These are phyloP conservation scores for Lobophora halterata DNA, from an alignment of 2,888 invertebrate genomes.

Conservation along the genomic window DNA sequence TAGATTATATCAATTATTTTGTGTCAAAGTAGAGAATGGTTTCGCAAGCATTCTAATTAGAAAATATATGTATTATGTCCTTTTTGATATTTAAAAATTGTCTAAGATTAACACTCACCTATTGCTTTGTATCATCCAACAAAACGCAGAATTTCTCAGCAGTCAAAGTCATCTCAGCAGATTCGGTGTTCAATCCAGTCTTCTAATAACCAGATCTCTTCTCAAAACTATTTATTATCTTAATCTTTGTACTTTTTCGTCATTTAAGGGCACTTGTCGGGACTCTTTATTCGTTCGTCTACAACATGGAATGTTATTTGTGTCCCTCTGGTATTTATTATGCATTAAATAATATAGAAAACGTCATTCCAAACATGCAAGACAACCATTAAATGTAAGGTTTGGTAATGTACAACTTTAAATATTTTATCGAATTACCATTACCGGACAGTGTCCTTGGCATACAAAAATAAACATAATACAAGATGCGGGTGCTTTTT, in stretches of 20 bases:
- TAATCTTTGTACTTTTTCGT: conserved; percentile 52
- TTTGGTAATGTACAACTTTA: conserved; percentile 18
- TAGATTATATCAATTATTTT: not conserved
- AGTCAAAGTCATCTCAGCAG: conserved; percentile 38
- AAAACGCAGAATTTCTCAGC: conserved; percentile 52
- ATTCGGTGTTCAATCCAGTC: conserved; percentile 35
- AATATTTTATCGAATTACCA: conserved; percentile 36
- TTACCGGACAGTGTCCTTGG: conserved; percentile 40
- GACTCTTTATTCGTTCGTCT: conserved; percentile 57
- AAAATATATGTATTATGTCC: too few relatives aligned
- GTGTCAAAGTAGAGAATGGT: not conserved
- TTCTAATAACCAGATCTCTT: conserved; percentile 32
- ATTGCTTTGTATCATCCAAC: conserved; percentile 67
- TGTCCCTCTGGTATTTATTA: conserved; percentile 55
- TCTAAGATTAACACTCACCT: conserved; percentile 55
- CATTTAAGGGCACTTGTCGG: conserved; percentile 59
- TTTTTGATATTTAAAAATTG: too few relatives aligned
- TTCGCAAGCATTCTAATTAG: too few relatives aligned
- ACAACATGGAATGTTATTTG: conserved; percentile 35
- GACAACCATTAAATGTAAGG: conserved; percentile 32
- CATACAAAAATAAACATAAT: conserved; percentile 32
- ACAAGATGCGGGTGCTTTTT: conserved; percentile 43
- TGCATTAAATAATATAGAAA: conserved; percentile 19
- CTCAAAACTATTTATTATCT: conserved; percentile 39
- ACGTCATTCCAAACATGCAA: conserved; percentile 40